Base-by-base conservation (phyloP, 2,797 vertebrate species). In the Carduelis carduelis region DNA sequence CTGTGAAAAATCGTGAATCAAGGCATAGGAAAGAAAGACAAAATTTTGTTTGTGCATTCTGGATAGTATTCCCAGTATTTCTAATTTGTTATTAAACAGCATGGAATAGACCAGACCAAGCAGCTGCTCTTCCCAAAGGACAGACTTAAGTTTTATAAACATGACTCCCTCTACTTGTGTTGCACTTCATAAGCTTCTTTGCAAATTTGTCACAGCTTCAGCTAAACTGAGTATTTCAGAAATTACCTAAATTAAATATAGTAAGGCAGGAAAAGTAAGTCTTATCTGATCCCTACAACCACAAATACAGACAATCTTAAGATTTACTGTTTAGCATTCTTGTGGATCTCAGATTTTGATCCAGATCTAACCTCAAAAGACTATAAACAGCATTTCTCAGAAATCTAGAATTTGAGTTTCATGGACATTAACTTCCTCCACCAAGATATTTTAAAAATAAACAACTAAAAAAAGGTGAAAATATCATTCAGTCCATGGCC, bases 381-480 rank as follows among this genome's bases (percentile, higher is more conserved):
- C 41, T 93, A 41, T 27, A 86, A 64, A 66, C 3, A 83, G 50
- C 13, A 70, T 27, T 61, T 74, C 53, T 22, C 26, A 61, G 72
- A 81, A 82, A 70, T 39, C 23, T 46, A 68, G 70, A 74, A 76
- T 24, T 49, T 74, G 28, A 55, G 24, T 60, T 74, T 39, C 47
- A 71, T 26, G 41, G 24, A 50, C 5, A 57, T 44, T 16, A 72
- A 50, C 9, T 8, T 78, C 13, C 13, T 76, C 30, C 72, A 92
- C 57, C 20, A 57, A 68, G 20, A 47, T 0, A 15, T 6, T 3
- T 3, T 6, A 15, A 37, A 70, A 35, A 34, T 39, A 37, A 37
- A 24, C 18, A 39, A 3, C 0, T 1, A 3, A 66, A 53, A 47
- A 79, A 32, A 12, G 6, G 19, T 4, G 2, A 74, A 32, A 70